Evolutionary conservation across 2,113 vertebrate species (phyloP).

Genomic region (Chitala chitala): DNA sequence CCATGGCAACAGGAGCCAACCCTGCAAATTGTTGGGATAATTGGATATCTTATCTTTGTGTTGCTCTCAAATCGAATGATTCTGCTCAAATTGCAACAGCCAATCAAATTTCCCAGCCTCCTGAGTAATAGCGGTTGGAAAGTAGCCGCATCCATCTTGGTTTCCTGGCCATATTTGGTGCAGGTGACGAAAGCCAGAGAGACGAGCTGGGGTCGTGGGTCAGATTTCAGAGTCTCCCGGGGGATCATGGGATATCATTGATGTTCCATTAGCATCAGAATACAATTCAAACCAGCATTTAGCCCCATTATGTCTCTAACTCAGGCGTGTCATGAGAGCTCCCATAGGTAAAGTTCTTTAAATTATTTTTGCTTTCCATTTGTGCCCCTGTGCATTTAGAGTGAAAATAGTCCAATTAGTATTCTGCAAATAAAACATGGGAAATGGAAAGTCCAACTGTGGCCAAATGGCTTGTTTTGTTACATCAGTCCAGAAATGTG

Average conservation of each 20-base stretch:
- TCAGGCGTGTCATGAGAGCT: not conserved
- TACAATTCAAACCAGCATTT: conserved; percentile 17
- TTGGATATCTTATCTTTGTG: conserved; percentile 84
- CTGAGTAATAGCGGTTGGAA: conserved; percentile 70
- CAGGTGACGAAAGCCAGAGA: conserved; percentile 53
- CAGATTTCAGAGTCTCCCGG: conserved; percentile 6
- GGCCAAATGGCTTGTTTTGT: no score
- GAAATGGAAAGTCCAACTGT: not conserved
- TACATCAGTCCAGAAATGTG: not conserved
- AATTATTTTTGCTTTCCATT: conserved; percentile 11
- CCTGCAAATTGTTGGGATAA: conserved; percentile 81
- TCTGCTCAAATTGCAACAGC: conserved; percentile 76
- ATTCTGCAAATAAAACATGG: not conserved
- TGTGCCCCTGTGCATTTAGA: not conserved
- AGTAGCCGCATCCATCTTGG: conserved; percentile 19
- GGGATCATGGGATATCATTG: conserved; percentile 22
- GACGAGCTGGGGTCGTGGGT: not conserved
- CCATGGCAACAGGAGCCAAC: conserved; percentile 78
- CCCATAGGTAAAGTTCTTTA: conserved; percentile 14
- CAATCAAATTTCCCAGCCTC: conserved; percentile 79
- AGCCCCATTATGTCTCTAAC: conserved; percentile 2
- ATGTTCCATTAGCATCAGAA: conserved; percentile 22
- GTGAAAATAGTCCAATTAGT: not conserved
- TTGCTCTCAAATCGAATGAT: conserved; percentile 81
- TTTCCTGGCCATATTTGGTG: conserved; percentile 51